These are phyloP conservation scores for Microplitis deprimator DNA, from an alignment of 2,888 invertebrate genomes.

Conservation along the genomic window DNA sequence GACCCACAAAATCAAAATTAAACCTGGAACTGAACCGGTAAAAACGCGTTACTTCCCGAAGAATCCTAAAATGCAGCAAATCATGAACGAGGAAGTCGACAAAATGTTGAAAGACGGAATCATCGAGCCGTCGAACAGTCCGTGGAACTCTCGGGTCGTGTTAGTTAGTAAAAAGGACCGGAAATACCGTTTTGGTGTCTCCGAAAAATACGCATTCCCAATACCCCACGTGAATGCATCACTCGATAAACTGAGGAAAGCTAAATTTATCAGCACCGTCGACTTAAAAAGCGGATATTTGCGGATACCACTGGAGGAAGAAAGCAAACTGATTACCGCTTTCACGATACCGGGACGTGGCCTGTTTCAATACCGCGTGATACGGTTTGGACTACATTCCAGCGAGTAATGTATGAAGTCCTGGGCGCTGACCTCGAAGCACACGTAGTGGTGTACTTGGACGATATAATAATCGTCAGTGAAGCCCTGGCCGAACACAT, in stretches of 20 bases:
- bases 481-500: too few relatives aligned
- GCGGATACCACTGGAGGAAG: conserved; percentile 52
- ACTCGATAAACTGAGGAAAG: conserved; percentile 48
- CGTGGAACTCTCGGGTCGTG: conserved; percentile 57
- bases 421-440: neutral
- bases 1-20: conserved; percentile 31
- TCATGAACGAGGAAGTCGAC: conserved; percentile 53
- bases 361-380: conserved; percentile 55
- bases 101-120: conserved; percentile 56
- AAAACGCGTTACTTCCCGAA: conserved; percentile 32
- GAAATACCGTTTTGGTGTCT: conserved; percentile 49
- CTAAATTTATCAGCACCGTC: conserved; percentile 28
- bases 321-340: conserved; percentile 53
- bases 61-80: conserved; percentile 29
- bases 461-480: too few relatives aligned
- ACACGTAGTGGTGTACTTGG: too few relatives aligned
- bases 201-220: conserved; percentile 58
- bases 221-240: conserved; percentile 55
- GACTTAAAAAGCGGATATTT: conserved; percentile 11
- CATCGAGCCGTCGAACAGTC: conserved; percentile 54
- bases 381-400: conserved; percentile 57
- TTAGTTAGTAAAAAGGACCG: conserved; percentile 55
- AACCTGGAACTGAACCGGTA: conserved; percentile 22
- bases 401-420: conserved; percentile 23
- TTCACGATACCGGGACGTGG: conserved; percentile 58